Evolutionary conservation across 2,888 invertebrate genomes (phyloP).

Genomic region (Agelastica alni): DNA sequence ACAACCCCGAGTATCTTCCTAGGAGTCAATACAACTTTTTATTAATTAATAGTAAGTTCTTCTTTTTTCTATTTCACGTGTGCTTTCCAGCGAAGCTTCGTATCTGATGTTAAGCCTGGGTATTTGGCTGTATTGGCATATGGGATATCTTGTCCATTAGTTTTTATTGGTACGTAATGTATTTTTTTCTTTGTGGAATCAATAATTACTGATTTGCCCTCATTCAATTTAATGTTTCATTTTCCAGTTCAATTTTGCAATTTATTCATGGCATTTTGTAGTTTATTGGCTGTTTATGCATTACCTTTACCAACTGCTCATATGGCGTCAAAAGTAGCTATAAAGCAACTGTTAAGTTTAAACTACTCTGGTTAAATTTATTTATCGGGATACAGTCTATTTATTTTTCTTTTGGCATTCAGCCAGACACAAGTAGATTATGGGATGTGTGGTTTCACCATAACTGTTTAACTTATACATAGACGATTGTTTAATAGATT

Average conservation of each 20-base stretch:
- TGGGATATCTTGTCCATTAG: neutral
- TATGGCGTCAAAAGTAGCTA: no score
- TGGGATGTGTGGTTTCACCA: no score
- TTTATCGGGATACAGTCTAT: no score
- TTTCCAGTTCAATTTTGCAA: neutral
- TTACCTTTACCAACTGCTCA: conserved; percentile 2
- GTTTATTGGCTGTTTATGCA: neutral
- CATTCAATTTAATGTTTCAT: conserved; percentile 1
- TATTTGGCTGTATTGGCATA: neutral
- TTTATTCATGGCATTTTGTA: neutral
- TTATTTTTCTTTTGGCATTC: no score
- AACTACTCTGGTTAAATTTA: no score
- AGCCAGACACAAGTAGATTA: no score
- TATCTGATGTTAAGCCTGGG: no score
- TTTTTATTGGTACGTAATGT: neutral
- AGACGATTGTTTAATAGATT: no score
- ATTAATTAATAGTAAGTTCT: neutral
- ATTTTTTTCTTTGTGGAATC: conserved; percentile 2
- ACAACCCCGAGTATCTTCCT: neutral
- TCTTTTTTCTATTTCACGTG: neutral
- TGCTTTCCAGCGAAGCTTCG: no score
- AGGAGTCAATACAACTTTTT: neutral
- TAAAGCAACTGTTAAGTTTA: no score
- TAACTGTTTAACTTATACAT: no score
- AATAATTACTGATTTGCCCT: neutral